Base-by-base conservation (phyloP, 2,113 vertebrate genomes). In the Puma concolor region DNA sequence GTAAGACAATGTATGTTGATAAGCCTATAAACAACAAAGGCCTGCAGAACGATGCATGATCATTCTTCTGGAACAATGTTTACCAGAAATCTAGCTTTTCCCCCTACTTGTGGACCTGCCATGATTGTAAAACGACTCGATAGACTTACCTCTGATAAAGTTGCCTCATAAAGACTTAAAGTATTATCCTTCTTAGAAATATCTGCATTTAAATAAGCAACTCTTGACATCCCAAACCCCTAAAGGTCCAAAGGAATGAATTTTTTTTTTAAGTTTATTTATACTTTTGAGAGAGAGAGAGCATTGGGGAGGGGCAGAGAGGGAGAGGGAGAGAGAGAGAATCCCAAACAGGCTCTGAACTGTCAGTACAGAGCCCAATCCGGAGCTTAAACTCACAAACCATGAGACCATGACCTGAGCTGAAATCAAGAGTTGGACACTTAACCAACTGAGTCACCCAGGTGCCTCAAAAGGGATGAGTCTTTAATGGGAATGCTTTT, bases 161-260 rank as follows among this genome's bases (percentile, higher is more conserved):
- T 54, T 41, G 54, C 12, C n/a, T 69, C 8, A 38, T 31, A 64
- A 85, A 91, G 11, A 66, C 21, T 38, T 48, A 48, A 83, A 91
- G 7, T 9, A 7, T 36, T 69, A 52, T 74, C 88, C 7, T 9
- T 69, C 14, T 48, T 60, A 85, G 72, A 31, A 93, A 85, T 11
- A 80, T 5, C 63, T 96, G 38, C 38, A 87, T 82, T 95, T 67
- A 69, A 83, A 83, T 41, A 87, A 96, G 48, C 52, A 94, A 29
- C 41, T 63, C 48, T 86, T 64, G 7, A 89, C 21, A 72, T 77
- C 29, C 64, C 72, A 86, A 88, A 36, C 16, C 13, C 10, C 4
- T 14, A 36, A 93, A 66, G 38, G 12, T 14, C 77, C 84, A 31
- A 82, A 82, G 33, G 41, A 80, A 82, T 31, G 54, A 60, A 2